A percentile compares a stretch with the other conserved stretches of the same genome.
These are phyloP conservation scores for Heteropelma amictum DNA, from an alignment of 2,888 invertebrate species.

Conservation along the genomic window DNA sequence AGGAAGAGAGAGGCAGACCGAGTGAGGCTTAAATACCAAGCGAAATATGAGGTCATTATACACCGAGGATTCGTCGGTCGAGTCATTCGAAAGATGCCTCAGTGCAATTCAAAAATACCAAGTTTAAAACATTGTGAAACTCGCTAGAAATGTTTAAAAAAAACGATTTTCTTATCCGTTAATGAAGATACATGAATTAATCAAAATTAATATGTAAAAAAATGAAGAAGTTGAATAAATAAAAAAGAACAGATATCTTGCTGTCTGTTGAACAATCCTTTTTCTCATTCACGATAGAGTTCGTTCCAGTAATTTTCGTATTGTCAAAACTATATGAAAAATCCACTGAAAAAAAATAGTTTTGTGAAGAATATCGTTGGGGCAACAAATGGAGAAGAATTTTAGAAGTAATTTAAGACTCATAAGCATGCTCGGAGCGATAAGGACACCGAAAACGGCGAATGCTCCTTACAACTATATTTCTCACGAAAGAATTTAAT, in stretches of 20 bases:
- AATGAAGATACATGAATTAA: too few relatives aligned
- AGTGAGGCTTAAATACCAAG: slow-evolving; percentile 61
- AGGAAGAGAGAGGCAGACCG: slow-evolving; percentile 36
- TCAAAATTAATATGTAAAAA: not conserved
- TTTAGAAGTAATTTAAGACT: not conserved
- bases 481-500: not conserved
- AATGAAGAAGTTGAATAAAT: not conserved
- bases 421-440: not conserved
- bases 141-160: not conserved
- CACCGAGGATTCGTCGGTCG: slow-evolving; percentile 13
- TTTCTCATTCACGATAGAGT: too few relatives aligned
- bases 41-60: slow-evolving; percentile 72
- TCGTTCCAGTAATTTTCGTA: too few relatives aligned
- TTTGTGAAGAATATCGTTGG: not conserved
- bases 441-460: not conserved
- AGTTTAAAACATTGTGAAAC: too few relatives aligned
- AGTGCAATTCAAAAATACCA: not conserved
- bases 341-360: not conserved
- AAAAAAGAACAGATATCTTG: not conserved
- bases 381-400: not conserved
- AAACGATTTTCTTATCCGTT: not conserved
- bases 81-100: not conserved
- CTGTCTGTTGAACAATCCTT: too few relatives aligned
- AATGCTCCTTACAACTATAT: not conserved
- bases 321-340: not conserved